These are phyloP conservation scores for Meandrusa payeni DNA, from an alignment of 2,888 invertebrate genomes.

Conservation along the genomic window DNA sequence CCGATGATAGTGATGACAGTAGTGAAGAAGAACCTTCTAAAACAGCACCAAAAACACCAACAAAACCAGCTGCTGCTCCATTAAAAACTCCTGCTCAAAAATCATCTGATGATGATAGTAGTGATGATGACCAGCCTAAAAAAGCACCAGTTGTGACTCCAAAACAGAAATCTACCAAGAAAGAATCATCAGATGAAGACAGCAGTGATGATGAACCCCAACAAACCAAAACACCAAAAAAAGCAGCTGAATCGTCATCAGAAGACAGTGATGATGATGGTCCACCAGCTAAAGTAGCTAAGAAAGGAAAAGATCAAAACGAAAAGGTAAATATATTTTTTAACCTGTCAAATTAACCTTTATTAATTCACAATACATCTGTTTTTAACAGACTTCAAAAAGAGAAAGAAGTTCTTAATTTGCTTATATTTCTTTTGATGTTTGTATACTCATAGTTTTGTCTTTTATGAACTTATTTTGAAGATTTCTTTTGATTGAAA, in stretches of 20 bases:
- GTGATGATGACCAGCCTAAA: conserved; percentile 39
- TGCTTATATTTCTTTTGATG: too few relatives aligned
- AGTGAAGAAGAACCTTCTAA: conserved; percentile 51
- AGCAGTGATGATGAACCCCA: conserved; percentile 29
- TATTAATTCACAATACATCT: too few relatives aligned
- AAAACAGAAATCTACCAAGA: conserved; percentile 30
- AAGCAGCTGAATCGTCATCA: conserved; percentile 21
- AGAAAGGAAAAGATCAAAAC: conserved; percentile 32
- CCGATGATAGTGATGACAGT: conserved; percentile 50
- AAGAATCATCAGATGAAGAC: conserved; percentile 29
- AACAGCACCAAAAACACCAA: conserved; percentile 32
- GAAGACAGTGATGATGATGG: conserved; percentile 39
- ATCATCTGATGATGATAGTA: conserved; percentile 50
- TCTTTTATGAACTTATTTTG: too few relatives aligned
- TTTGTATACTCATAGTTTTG: too few relatives aligned
- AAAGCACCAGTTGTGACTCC: conserved; percentile 35
- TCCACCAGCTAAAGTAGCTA: conserved; percentile 46
- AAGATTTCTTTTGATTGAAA: too few relatives aligned
- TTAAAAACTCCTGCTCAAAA: conserved; percentile 37
- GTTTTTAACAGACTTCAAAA: too few relatives aligned
- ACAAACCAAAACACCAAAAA: conserved; percentile 18
- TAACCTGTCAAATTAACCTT: too few relatives aligned
- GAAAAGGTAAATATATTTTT: conserved; percentile 37
- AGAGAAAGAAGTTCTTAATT: too few relatives aligned
- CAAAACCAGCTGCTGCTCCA: conserved; percentile 33